Evolutionary conservation across 2,888 invertebrate genomes (phyloP), one percentile per base, ranked within the genome.

Genomic region (Lasioglossum malachurum): DNA sequence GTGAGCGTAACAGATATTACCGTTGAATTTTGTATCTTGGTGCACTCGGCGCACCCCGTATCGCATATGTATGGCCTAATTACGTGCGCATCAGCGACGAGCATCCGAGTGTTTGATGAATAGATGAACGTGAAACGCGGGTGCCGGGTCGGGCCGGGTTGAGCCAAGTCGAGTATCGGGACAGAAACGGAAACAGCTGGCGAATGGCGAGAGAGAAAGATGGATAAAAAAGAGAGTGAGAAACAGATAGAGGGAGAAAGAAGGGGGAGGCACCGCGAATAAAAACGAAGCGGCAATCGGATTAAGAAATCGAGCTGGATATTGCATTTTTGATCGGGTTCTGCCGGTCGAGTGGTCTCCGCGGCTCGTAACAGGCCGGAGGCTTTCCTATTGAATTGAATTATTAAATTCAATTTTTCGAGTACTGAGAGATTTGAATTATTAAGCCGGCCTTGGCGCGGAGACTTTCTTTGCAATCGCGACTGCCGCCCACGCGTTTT

Each of bases 331-430:
- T 95, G 91, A 95, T 94, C 93, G 90, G 90, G 88, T 92, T 91
- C 90, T 92, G 91, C 90, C 84, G 87, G 88, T 88, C 87, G 88
- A 90, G 85, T 67, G 86, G 88, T 87, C 80, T 90, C 87, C 85
- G 86, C 88, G 89, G 87, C 87, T 91, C 91, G 92, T 90, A 93
- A 93, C 93, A 89, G 92, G 87, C 90, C 89, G 91, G 92, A 92
- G 92, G 92, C 90, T 93, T 94, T 94, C 92, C 94, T 94, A 94
- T 94, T 94, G 93, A 93, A 93, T 93, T 95, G 95, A 95, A 95
- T 95, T 95, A 95, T 95, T 95, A 95, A 95, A 95, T 95, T 95
- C 95, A 95, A 95, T 95, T 95, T 95, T 95, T 95, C 95, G 94
- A 95, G 95, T 95, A 95, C 95, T 94, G 94, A 94, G 93, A 94